These are phyloP conservation scores for Cebidichthys violaceus DNA, from an alignment of 2,113 vertebrate species.

Conservation along the genomic window DNA sequence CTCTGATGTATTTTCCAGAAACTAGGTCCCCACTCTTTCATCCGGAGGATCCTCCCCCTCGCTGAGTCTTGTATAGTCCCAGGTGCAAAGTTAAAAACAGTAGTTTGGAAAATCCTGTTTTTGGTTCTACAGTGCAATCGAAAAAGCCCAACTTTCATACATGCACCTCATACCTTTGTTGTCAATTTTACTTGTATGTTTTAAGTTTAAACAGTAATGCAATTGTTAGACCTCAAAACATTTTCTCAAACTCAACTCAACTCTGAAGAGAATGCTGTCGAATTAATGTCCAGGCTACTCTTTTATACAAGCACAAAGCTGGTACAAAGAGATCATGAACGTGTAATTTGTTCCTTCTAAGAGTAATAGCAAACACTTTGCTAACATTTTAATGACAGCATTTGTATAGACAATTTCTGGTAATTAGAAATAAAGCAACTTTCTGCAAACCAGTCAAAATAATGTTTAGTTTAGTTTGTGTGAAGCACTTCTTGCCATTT, in stretches of 20 bases:
- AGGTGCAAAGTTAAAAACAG: constrained; percentile 44
- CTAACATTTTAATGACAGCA: not conserved
- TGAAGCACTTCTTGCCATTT: not conserved
- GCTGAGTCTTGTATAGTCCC: constrained; percentile 31
- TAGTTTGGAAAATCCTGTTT: constrained; percentile 31
- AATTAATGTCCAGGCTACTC: not conserved
- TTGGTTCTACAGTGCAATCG: not conserved
- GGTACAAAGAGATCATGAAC: not conserved
- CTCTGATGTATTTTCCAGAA: constrained; percentile 66
- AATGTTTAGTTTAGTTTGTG: not conserved
- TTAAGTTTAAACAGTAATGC: not conserved
- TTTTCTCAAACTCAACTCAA: not conserved
- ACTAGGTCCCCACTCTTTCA: constrained; percentile 35
- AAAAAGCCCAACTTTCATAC: not conserved
- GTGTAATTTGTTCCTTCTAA: not conserved
- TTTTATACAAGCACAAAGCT: not conserved
- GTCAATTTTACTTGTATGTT: not conserved
- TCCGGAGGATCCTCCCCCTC: constrained; percentile 21
- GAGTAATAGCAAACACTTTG: not conserved
- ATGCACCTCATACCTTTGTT: not conserved
- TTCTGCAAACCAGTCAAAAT: not conserved
- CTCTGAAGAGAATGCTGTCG: not conserved
- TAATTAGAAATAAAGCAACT: not conserved
- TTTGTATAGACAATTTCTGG: not conserved
- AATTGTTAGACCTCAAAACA: not conserved